Conservation (phyloP, 2,113 vertebrate species). For the Pantherophis guttatus region DNA sequence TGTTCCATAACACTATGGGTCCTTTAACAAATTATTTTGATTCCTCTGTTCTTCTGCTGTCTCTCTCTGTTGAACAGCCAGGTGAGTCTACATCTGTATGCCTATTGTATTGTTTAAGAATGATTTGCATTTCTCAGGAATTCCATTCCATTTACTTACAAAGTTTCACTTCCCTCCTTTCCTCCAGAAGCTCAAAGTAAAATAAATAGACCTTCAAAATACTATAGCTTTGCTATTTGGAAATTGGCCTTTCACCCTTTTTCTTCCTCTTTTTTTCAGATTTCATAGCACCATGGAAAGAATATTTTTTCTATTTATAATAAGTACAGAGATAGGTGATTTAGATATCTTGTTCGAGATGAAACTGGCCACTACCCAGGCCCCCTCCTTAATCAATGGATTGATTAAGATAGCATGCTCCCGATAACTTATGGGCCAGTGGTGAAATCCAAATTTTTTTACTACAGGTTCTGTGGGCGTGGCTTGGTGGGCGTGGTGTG, state of each 20-base stretch:
- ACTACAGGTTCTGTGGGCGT: too few species aligned
- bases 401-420: too few species aligned
- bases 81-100: neutral
- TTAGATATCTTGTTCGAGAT: neutral
- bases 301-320: neutral
- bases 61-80: neutral
- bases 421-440: too few species aligned
- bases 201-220: neutral
- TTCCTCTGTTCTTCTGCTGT: neutral
- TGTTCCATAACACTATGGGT: neutral
- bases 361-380: neutral
- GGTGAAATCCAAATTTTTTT: too few species aligned
- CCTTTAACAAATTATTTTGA: neutral
- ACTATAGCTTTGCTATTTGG: neutral
- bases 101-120: neutral
- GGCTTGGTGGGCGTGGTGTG: too few species aligned
- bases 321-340: neutral
- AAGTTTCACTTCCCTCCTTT: neutral
- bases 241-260: neutral
- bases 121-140: neutral
- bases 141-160: neutral
- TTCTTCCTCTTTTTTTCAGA: neutral
- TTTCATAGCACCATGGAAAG: neutral
- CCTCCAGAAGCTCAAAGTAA: neutral
- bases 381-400: too few species aligned